Evolutionary conservation across 1,140 invertebrate species (phyloP).

Genomic region (Thaumetopoea pityocampa): DNA sequence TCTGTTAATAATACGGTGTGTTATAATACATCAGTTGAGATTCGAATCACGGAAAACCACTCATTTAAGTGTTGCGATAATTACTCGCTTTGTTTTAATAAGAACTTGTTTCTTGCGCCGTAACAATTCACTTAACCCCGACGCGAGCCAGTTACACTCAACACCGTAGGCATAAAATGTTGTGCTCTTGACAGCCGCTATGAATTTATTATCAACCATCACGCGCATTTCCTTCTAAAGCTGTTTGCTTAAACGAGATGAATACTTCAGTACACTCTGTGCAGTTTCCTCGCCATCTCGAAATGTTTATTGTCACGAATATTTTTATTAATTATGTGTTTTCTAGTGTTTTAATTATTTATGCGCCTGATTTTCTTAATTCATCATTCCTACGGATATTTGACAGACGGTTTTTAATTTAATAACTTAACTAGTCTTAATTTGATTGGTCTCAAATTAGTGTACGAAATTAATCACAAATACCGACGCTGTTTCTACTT

Average conservation of each 20-base stretch:
- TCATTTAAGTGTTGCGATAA: background rate
- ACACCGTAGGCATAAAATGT: constrained; percentile 10
- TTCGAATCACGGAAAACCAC: too few relatives aligned
- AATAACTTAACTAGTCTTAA: too few relatives aligned
- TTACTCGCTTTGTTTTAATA: background rate
- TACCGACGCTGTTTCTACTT: too few relatives aligned
- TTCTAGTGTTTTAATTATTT: too few relatives aligned
- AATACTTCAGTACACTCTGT: constrained; percentile 12
- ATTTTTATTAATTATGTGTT: background rate
- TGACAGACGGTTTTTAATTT: too few relatives aligned
- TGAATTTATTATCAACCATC: constrained; percentile 18
- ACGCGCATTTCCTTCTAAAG: constrained; percentile 10
- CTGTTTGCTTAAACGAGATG: constrained; percentile 11
- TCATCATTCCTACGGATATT: too few relatives aligned
- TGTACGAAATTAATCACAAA: too few relatives aligned
- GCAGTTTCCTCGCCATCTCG: too few relatives aligned
- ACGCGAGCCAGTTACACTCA: constrained; percentile 14
- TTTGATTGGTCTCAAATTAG: too few relatives aligned
- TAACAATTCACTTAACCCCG: constrained; percentile 11
- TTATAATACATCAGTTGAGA: too few relatives aligned
- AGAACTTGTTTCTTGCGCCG: background rate
- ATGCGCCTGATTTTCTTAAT: too few relatives aligned
- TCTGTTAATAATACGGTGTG: too few relatives aligned
- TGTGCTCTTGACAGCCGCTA: constrained; percentile 11
- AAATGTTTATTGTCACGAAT: constrained; percentile 1